phyloP scores from a whole-genome alignment of 2,797 vertebrate genomes.

The Gouania willdenowi region DNA sequence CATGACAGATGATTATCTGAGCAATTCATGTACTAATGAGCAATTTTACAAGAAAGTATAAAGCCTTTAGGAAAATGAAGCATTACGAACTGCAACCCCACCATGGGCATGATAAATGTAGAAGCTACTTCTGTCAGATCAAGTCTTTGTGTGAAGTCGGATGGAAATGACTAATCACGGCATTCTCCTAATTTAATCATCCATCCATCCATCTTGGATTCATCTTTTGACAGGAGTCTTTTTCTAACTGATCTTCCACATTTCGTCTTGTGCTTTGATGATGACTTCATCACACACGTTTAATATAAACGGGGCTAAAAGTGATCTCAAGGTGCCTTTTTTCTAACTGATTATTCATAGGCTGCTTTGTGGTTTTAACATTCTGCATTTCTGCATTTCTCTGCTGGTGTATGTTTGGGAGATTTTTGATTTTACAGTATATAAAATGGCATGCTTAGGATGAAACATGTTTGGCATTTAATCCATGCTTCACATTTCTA shows the following conservation, averaged over 20 bases:
- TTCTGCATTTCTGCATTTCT: too few species aligned
- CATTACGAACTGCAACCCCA: constrained; percentile 12
- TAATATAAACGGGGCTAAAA: too few species aligned
- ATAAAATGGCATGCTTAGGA: too few species aligned
- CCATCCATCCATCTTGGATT: neutral
- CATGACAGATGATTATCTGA: constrained; percentile 20
- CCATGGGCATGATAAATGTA: constrained; percentile 9
- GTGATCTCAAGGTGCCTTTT: too few species aligned
- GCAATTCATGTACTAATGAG: constrained; percentile 11
- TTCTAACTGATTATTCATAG: too few species aligned
- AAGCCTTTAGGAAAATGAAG: constrained; percentile 14
- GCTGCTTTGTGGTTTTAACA: too few species aligned
- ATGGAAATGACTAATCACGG: neutral
- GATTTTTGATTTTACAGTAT: too few species aligned
- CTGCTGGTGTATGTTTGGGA: too few species aligned
- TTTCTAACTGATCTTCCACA: neutral
- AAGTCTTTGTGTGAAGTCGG: constrained; percentile 7
- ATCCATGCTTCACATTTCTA: too few species aligned
- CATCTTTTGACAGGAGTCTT: too few species aligned
- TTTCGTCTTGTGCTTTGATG: neutral
- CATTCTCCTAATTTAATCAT: constrained; percentile 1
- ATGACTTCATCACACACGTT: too few species aligned
- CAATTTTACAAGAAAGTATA: constrained; percentile 12
- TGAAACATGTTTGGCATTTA: too few species aligned
- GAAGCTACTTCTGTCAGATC: constrained; percentile 26